Conservation (phyloP, 2,888 invertebrate species). For the Agelastica alni region DNA sequence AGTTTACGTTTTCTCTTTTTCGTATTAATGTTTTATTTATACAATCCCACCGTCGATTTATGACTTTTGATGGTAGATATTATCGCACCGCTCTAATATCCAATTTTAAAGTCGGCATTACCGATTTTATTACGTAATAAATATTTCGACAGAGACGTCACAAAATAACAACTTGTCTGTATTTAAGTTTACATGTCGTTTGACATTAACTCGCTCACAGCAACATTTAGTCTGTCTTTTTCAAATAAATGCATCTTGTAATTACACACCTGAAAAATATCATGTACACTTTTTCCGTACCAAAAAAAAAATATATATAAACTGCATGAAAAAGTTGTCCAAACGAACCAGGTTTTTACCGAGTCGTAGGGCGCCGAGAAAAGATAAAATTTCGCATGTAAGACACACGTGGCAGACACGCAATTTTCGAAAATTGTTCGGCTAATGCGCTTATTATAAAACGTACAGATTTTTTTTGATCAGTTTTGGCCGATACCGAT, state of each 20-base stretch:
- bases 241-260: not conserved
- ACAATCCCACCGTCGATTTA: no score
- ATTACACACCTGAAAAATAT: not conserved
- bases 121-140: no score
- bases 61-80: no score
- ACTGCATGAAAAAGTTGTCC: not conserved
- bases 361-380: slow-evolving; percentile 22
- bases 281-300: not conserved
- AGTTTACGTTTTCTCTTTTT: no score
- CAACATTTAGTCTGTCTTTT: not conserved
- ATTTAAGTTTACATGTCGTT: not conserved
- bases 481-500: slow-evolving; percentile 23
- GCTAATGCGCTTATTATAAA: slow-evolving; percentile 31
- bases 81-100: no score
- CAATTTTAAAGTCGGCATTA: no score
- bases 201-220: not conserved
- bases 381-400: slow-evolving; percentile 30
- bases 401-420: slow-evolving; percentile 33
- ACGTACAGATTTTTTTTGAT: slow-evolving; percentile 21
- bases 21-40: no score
- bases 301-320: not conserved
- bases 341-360: slow-evolving; percentile 3
- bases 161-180: not conserved
- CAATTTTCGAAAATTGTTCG: slow-evolving; percentile 30
- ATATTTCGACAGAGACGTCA: no score